Percentiles rank a stretch among this genome's conserved stretches.
Conservation (phyloP, 2,797 vertebrate genomes). For the Todus mexicanus region DNA sequence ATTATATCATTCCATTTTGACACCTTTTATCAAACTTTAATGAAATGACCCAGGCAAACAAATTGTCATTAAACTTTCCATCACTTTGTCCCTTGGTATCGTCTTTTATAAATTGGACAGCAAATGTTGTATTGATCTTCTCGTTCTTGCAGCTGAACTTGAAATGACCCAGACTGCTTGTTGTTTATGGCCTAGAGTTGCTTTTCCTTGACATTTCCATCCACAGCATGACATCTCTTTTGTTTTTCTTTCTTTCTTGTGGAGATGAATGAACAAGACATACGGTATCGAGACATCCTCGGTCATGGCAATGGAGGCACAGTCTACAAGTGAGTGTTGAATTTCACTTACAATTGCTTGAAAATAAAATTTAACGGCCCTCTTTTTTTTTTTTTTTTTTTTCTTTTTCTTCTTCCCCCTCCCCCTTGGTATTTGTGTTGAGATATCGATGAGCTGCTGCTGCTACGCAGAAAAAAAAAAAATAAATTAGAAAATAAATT, state of each 20-base stretch:
- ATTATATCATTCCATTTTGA: constrained; percentile 83
- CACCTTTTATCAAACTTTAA: constrained; percentile 89
- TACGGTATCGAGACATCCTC: constrained; percentile 95
- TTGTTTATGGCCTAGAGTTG: constrained; percentile 89
- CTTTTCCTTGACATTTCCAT: constrained; percentile 83
- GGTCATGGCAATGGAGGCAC: constrained; percentile 98
- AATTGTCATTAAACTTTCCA: constrained; percentile 91
- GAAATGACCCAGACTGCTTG: constrained; percentile 84
- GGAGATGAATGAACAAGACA: constrained; percentile 98
- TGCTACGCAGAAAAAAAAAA: background rate
- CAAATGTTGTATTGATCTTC: constrained; percentile 92
- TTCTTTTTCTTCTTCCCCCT: background rate
- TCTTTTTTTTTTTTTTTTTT: background rate
- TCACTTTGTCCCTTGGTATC: constrained; percentile 86
- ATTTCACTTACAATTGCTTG: constrained; percentile 20
- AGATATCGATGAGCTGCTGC: background rate
- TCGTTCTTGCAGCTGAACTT: constrained; percentile 89
- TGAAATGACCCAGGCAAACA: constrained; percentile 87
- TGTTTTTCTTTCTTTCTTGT: constrained; percentile 77
- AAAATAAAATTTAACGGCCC: background rate
- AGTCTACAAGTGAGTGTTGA: constrained; percentile 93
- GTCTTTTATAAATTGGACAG: constrained; percentile 92
- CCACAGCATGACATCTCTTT: constrained; percentile 80
- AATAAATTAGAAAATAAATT: background rate
- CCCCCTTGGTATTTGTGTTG: background rate